phyloP scores from a whole-genome alignment of 1,140 invertebrate species.

The Lamellibrachia luymesi region DNA sequence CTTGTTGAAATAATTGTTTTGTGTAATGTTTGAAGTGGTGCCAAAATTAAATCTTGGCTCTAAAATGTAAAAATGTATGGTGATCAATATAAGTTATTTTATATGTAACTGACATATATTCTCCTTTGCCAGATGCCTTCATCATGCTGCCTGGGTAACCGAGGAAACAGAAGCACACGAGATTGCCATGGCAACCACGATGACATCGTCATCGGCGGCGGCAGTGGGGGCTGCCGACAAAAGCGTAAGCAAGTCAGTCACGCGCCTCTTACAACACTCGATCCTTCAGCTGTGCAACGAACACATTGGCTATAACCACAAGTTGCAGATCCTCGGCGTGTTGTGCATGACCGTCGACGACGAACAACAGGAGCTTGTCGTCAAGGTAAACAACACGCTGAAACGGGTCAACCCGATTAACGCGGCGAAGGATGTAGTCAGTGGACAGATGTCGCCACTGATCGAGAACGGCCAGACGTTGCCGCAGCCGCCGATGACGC shows the following conservation, averaged over 20 bases:
- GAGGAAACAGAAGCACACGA: background rate
- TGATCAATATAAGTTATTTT: too few relatives aligned
- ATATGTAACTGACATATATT: background rate
- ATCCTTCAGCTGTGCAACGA: conserved; percentile 31
- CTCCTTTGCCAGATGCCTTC: background rate
- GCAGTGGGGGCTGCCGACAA: background rate
- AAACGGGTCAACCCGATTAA: conserved; percentile 25
- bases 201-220: background rate
- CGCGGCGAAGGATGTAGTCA: background rate
- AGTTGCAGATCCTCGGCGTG: conserved; percentile 27
- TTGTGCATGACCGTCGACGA: conserved; percentile 28
- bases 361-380: conserved; percentile 26
- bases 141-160: background rate
- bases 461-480: background rate
- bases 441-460: background rate
- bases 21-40: too few relatives aligned
- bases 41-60: too few relatives aligned
- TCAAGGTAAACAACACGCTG: conserved; percentile 31
- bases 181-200: background rate
- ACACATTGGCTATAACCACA: conserved; percentile 25
- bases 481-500: background rate
- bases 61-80: too few relatives aligned
- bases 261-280: conserved; percentile 23
- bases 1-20: too few relatives aligned
- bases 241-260: conserved; percentile 1